Evolutionary conservation across 2,113 vertebrate species (phyloP), one percentile per base, ranked within the genome.

Genomic region (Lathamus discolor): DNA sequence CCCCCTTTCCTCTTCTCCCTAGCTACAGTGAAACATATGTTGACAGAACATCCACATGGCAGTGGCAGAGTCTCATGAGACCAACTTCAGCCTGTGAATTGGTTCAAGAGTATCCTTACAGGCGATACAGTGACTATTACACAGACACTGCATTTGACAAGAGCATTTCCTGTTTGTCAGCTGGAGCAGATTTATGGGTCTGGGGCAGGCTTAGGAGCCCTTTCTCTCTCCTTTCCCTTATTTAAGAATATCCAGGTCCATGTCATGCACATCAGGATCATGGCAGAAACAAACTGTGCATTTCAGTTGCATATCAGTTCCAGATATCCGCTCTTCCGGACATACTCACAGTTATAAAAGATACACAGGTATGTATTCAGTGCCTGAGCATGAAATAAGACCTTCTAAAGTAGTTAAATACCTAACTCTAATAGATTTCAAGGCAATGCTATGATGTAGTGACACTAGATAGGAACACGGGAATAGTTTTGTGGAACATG

Each of bases 111-210:
- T 23, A n/a, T 46, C 62, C 43, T n/a, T 75, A 31, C 25, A 72
- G 66, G 51, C 83, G 54, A 17, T 17, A 33, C 14, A 13, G 49
- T 35, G n/a, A 83, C 67, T n/a, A 10, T 18, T 0, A 0, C 6
- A 39, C n/a, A 67, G 48, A 54, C n/a, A 10, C 11, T n/a, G 51
- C 46, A 28, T 46, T 87, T 41, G 74, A 74, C 44, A 52, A 77
- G 17, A 59, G 31, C 22, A n/a, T 74, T 86, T 86, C 22, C 62
- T 57, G 7, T 15, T 62, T 67, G 10, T 57, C 74, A 93, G 37
- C 74, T 90, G 55, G 17, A 57, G 29, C 44, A 87, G 73, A 41
- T 24, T 84, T 39, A 35, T 0, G 2, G 41, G 13, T 62, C 43
- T 24, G 28, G 7, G 52, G 17, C 6, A 23, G 29, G 39, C 11